A percentile compares a stretch with the other conserved stretches of the same genome.
phyloP scores from a whole-genome alignment of 2,888 invertebrate species.

The Lycaena phlaeas region DNA sequence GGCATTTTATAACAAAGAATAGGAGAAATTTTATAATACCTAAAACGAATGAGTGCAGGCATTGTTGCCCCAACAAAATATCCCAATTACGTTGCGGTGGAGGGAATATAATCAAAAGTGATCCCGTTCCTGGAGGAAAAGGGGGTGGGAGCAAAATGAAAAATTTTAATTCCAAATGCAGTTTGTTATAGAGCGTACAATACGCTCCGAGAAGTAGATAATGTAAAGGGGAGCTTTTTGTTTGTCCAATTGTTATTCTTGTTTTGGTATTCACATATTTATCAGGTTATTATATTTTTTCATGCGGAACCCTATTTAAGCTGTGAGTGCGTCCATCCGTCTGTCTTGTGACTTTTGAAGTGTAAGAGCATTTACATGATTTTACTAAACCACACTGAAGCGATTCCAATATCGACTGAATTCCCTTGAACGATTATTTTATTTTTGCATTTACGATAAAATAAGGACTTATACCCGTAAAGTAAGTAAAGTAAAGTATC shows the following conservation, averaged over 20 bases:
- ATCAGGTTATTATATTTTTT: too few relatives aligned
- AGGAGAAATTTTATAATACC: conserved; percentile 44
- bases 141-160: conserved; percentile 45
- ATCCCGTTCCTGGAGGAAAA: conserved; percentile 38
- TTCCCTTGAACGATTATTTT: too few relatives aligned
- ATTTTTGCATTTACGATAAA: too few relatives aligned
- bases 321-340: too few relatives aligned
- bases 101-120: conserved; percentile 65
- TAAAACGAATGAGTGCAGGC: conserved; percentile 59
- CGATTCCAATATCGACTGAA: too few relatives aligned
- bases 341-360: too few relatives aligned
- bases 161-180: conserved; percentile 71
- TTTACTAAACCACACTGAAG: too few relatives aligned
- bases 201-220: conserved; percentile 49
- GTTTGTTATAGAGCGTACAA: conserved; percentile 68
- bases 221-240: conserved; percentile 53
- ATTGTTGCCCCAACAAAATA: conserved; percentile 64
- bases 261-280: conserved; percentile 27
- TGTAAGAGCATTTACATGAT: too few relatives aligned
- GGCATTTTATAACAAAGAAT: conserved; percentile 32
- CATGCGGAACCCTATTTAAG: too few relatives aligned
- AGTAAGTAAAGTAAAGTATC: too few relatives aligned
- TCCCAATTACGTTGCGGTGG: conserved; percentile 67
- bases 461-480: too few relatives aligned
- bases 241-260: conserved; percentile 52